These are phyloP conservation scores for Capitella teleta DNA, from an alignment of 1,140 invertebrate genomes.

Conservation along the genomic window DNA sequence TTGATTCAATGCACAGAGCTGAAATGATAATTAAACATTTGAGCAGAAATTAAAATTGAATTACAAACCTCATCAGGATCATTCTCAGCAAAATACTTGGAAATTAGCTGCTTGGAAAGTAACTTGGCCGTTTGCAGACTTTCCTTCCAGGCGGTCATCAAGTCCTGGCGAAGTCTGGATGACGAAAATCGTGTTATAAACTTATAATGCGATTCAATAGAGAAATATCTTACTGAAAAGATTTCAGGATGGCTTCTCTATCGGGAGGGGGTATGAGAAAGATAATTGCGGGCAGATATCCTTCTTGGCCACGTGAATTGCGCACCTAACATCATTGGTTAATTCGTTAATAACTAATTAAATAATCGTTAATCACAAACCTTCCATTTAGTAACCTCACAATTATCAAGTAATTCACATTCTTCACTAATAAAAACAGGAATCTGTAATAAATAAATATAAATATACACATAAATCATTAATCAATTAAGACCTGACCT, in stretches of 20 bases:
- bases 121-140: not conserved
- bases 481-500: not conserved
- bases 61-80: not conserved
- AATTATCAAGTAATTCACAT: not conserved
- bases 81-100: not conserved
- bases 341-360: not conserved
- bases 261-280: slow-evolving; percentile 1
- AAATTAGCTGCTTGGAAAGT: not conserved
- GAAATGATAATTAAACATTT: not conserved
- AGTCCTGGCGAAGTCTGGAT: slow-evolving; percentile 1
- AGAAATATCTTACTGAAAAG: not conserved
- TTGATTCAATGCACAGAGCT: not conserved
- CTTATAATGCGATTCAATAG: not conserved
- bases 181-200: not conserved
- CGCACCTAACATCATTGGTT: slow-evolving; percentile 3
- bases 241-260: not conserved
- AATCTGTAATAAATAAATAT: not conserved
- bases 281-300: not conserved
- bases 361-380: not conserved
- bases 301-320: not conserved
- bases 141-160: not conserved
- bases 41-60: not conserved
- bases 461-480: not conserved
- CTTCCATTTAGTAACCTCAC: not conserved
- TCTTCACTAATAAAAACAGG: not conserved